Percentiles rank a stretch among this genome's conserved stretches.
Evolutionary conservation across 2,113 vertebrate genomes (phyloP).

Genomic region (Dinomys branickii): DNA sequence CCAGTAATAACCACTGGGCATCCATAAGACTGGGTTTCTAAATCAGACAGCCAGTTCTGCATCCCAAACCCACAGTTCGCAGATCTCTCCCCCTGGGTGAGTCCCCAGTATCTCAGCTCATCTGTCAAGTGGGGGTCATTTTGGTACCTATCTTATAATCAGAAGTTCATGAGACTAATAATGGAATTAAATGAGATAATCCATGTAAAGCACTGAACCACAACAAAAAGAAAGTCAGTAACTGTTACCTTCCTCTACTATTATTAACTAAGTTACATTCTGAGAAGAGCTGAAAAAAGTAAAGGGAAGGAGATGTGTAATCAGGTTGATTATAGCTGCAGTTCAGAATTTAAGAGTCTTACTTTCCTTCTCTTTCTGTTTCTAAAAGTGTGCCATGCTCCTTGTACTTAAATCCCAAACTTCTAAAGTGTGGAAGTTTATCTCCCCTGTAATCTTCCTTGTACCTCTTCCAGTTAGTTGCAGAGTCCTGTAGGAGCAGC

Average conservation of each 20-base stretch:
- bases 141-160: background rate
- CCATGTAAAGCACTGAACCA: background rate
- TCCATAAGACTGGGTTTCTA: fast-evolving
- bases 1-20: fast-evolving
- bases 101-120: background rate
- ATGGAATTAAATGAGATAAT: background rate
- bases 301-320: background rate
- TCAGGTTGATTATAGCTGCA: background rate
- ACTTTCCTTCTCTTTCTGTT: background rate
- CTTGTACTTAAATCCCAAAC: background rate
- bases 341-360: background rate
- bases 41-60: background rate
- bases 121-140: background rate
- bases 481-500: fast-evolving
- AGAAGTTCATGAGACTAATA: background rate
- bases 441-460: background rate
- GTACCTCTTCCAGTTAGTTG: background rate
- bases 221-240: background rate
- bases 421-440: background rate
- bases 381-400: background rate
- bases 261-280: background rate
- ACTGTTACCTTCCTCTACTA: background rate
- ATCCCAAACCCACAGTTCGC: background rate
- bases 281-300: background rate
- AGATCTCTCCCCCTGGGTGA: background rate